Evolutionary conservation across 64 coral and sea anemone genomes (phyloP).

Genomic region (Pachyseris speciosa): DNA sequence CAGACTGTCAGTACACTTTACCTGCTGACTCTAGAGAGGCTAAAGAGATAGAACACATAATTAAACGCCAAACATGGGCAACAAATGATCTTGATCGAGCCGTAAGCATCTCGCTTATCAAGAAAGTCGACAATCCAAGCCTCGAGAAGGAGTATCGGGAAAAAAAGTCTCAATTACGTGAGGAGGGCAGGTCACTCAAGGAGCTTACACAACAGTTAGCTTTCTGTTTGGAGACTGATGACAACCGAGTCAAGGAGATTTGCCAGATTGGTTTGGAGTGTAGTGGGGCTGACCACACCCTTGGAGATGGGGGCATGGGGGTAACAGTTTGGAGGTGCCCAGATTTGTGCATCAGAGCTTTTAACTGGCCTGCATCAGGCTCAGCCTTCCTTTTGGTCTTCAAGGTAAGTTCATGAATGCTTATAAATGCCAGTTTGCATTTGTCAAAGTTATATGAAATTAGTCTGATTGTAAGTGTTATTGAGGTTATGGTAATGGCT

Average conservation of each 20-base stretch:
- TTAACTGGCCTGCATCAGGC: slow-evolving; percentile 12
- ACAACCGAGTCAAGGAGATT: slow-evolving; percentile 51
- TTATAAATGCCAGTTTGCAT: background rate
- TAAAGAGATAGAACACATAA: slow-evolving; percentile 53
- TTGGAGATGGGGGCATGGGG: slow-evolving; percentile 82
- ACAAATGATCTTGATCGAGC: slow-evolving; percentile 44
- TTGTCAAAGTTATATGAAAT: no score
- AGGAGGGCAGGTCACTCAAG: slow-evolving; percentile 60
- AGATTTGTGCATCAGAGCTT: slow-evolving; percentile 54
- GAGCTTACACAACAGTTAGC: slow-evolving; percentile 68
- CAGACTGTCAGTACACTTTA: slow-evolving; percentile 78
- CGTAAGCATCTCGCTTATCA: slow-evolving; percentile 49
- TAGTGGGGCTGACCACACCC: slow-evolving; percentile 21
- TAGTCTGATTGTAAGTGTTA: no score
- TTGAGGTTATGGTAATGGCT: no score
- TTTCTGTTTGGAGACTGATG: slow-evolving; percentile 52
- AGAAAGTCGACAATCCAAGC: slow-evolving; percentile 71
- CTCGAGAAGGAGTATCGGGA: slow-evolving; percentile 63
- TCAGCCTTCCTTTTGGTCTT: slow-evolving; percentile 69
- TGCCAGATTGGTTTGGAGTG: slow-evolving; percentile 72
- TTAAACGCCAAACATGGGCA: slow-evolving; percentile 52
- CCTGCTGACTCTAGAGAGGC: slow-evolving; percentile 75
- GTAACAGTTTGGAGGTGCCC: slow-evolving; percentile 76
- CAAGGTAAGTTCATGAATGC: slow-evolving; percentile 28
- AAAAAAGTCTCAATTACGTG: slow-evolving; percentile 53